Base-by-base conservation (phyloP, 2,113 vertebrate species). In the Aptenodytes forsteri region DNA sequence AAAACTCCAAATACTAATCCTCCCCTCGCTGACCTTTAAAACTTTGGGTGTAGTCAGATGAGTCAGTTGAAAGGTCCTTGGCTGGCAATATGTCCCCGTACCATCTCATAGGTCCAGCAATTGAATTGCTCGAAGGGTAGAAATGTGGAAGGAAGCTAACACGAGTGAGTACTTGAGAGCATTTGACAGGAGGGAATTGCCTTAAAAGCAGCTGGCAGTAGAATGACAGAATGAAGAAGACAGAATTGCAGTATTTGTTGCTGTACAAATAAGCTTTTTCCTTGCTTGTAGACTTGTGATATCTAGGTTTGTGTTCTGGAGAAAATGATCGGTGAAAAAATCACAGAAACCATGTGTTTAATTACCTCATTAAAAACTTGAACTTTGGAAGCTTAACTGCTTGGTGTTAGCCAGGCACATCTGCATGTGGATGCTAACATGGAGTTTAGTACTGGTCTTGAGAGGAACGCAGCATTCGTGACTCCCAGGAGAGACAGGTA, bases 381-480 rank as follows among this genome's bases (percentile, higher is more conserved):
- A 59, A 40, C 34, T 88, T 38, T 50, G 23, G 36, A 52, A 66
- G 32, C 34, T 81, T 27, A 50, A 64, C 46, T 21, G 8, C 26
- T 59, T 70, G 26, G 9, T 78, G 14, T 78, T 65, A 54, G 38
- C 10, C 34, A 59, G 59, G 27, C 7, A 21, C 9, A 29, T 47
- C 46, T 25, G 30, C 30, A 22, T 26, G 11, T 7, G 1, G 16
- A 46, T 32, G 26, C 16, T 27, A 20, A 3, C 3, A 2, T 50
- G 46, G 40, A 75, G 34, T 8, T 32, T 32, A 49, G 47, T 26
- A 23, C 9, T 16, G 6, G 42, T 73, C 36, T 95, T 2, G 1
- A 38, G 36, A 70, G 47, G 19, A 10, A 38, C 0, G 0, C 16
- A 44, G 27, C 22, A 19, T 3, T n/a, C 9, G 2, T 26, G 21